phyloP scores from a whole-genome alignment of 2,888 invertebrate species.

The Eupithecia vulgata region DNA sequence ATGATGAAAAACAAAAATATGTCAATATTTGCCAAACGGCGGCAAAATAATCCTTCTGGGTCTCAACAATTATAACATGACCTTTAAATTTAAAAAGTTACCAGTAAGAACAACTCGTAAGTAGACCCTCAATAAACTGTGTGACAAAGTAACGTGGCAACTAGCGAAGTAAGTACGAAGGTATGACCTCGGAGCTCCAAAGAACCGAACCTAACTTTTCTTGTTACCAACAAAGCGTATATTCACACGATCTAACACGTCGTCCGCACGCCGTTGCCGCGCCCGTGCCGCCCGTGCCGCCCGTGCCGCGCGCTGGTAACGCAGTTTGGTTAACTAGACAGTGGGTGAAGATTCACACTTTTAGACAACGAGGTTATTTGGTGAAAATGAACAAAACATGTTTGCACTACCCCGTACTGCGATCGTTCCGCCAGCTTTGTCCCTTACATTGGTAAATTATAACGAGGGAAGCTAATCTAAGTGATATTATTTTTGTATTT shows the following conservation, averaged over 20 bases:
- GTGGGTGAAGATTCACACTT: background rate
- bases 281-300: too few relatives aligned
- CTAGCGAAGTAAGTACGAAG: constrained; percentile 21
- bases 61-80: background rate
- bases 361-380: background rate
- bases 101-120: background rate
- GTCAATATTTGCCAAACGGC: background rate
- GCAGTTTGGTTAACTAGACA: constrained; percentile 6
- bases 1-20: background rate
- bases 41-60: too few relatives aligned
- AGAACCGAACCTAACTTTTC: constrained; percentile 33
- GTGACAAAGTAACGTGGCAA: constrained; percentile 22
- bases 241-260: constrained; percentile 22
- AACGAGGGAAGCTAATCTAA: background rate
- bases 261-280: constrained; percentile 13
- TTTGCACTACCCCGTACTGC: background rate
- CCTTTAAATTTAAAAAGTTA: background rate
- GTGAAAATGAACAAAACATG: background rate
- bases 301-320: too few relatives aligned
- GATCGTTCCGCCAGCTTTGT: background rate
- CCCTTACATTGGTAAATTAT: background rate
- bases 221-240: constrained; percentile 31
- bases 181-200: constrained; percentile 24
- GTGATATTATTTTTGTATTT: background rate
- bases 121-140: constrained; percentile 18